These are phyloP conservation scores for Papilio xuthus DNA, from an alignment of 1,140 invertebrate genomes.

Conservation along the genomic window DNA sequence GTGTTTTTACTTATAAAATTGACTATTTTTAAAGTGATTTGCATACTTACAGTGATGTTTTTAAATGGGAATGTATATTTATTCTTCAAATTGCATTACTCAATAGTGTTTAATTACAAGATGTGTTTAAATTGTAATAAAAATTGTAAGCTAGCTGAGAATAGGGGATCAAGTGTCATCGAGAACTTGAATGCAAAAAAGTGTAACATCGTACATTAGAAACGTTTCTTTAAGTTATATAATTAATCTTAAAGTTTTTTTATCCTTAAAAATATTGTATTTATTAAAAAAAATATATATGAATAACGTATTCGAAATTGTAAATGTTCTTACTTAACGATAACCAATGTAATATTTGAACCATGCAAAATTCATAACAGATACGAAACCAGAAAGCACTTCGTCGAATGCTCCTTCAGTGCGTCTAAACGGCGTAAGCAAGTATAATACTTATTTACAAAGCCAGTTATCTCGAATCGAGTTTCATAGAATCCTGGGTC, in stretches of 20 bases:
- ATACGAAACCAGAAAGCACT: too few species aligned
- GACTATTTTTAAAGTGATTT: slow-evolving; percentile 39
- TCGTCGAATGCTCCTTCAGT: too few species aligned
- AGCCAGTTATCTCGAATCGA: neutral
- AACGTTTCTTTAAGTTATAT: slow-evolving; percentile 58
- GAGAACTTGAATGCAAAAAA: slow-evolving; percentile 64
- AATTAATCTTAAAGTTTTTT: slow-evolving; percentile 22
- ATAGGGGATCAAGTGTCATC: slow-evolving; percentile 64
- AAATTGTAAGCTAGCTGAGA: neutral
- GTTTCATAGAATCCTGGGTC: neutral
- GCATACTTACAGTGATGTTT: too few species aligned
- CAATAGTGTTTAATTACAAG: slow-evolving; percentile 16
- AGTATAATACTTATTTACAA: neutral
- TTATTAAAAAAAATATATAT: too few species aligned
- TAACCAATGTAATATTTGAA: too few species aligned
- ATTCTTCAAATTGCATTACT: slow-evolving; percentile 45
- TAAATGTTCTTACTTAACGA: too few species aligned
- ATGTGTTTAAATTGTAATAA: slow-evolving; percentile 27
- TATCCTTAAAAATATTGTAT: neutral
- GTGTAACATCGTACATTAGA: slow-evolving; percentile 71
- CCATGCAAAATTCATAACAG: too few species aligned
- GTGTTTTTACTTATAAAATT: slow-evolving; percentile 27
- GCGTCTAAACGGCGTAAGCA: too few species aligned
- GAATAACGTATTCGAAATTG: neutral
- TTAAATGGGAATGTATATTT: slow-evolving; percentile 59